Conservation (phyloP, 1,140 invertebrate species). For the Heliconius himera region DNA sequence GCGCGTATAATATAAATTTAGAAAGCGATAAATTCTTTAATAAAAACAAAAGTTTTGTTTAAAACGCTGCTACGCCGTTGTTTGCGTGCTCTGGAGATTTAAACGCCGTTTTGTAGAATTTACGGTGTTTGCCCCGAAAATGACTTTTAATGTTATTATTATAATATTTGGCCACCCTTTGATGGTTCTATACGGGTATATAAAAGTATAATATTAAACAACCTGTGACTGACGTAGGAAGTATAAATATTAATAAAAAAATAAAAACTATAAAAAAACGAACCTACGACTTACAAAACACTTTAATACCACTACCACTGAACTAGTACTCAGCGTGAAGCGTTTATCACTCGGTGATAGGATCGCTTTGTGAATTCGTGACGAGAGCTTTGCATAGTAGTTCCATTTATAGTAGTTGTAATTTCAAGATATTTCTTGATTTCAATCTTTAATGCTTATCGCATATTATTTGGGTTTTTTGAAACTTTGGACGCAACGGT, state of each 20-base stretch:
- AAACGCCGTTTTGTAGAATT: conserved; percentile 34
- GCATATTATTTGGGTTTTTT: not conserved
- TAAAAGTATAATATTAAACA: too few relatives aligned
- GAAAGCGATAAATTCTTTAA: conserved; percentile 34
- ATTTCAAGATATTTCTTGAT: conserved; percentile 1
- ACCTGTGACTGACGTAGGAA: too few relatives aligned
- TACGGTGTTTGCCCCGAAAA: conserved; percentile 30
- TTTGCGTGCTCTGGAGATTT: conserved; percentile 31
- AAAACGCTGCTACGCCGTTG: conserved; percentile 24
- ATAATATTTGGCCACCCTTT: too few relatives aligned
- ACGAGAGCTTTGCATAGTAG: conserved; percentile 5
- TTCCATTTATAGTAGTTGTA: not conserved
- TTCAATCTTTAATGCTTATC: not conserved
- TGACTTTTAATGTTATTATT: not conserved
- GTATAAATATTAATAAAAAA: too few relatives aligned
- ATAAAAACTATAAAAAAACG: too few relatives aligned
- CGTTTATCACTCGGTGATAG: not conserved
- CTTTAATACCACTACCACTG: not conserved
- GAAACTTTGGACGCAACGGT: too few relatives aligned
- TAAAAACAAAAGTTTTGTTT: conserved; percentile 38
- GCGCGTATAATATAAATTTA: conserved; percentile 32
- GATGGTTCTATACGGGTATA: too few relatives aligned
- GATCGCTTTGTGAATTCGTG: conserved; percentile 8
- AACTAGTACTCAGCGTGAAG: not conserved
- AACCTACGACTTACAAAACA: not conserved